A percentile compares a stretch with the other conserved stretches of the same genome.
These are phyloP conservation scores for Tetramorium simillimum DNA, from an alignment of 1,140 invertebrate genomes.

Conservation along the genomic window DNA sequence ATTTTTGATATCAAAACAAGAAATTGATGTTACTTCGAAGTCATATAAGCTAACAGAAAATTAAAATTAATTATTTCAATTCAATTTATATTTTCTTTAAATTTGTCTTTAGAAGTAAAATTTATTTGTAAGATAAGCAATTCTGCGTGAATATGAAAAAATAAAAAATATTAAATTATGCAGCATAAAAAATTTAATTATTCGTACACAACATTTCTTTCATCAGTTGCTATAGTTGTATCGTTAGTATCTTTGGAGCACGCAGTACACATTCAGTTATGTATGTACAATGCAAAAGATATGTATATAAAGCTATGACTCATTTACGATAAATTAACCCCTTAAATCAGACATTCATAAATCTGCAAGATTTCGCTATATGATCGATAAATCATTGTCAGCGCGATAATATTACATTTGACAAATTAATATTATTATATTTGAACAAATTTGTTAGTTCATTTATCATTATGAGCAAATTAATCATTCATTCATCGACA, in stretches of 20 bases:
- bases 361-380: background rate
- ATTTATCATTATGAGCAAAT: background rate
- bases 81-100: background rate
- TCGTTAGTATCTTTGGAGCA: constrained; percentile 18
- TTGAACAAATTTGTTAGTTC: constrained; percentile 5
- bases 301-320: background rate
- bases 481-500: background rate
- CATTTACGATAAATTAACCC: constrained; percentile 2
- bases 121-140: background rate
- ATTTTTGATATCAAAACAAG: background rate
- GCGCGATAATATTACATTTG: background rate
- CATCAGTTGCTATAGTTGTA: background rate
- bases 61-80: constrained; percentile 1
- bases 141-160: background rate
- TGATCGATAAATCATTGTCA: background rate
- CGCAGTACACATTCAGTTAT: constrained; percentile 25
- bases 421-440: background rate
- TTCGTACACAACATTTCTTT: constrained; percentile 4
- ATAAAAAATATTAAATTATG: background rate
- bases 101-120: background rate
- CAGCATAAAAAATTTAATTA: background rate
- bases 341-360: background rate
- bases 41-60: background rate
- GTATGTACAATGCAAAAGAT: constrained; percentile 30
- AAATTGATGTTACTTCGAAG: background rate